Base-by-base conservation (phyloP, 2,113 vertebrate genomes). In the Antennarius striatus region DNA sequence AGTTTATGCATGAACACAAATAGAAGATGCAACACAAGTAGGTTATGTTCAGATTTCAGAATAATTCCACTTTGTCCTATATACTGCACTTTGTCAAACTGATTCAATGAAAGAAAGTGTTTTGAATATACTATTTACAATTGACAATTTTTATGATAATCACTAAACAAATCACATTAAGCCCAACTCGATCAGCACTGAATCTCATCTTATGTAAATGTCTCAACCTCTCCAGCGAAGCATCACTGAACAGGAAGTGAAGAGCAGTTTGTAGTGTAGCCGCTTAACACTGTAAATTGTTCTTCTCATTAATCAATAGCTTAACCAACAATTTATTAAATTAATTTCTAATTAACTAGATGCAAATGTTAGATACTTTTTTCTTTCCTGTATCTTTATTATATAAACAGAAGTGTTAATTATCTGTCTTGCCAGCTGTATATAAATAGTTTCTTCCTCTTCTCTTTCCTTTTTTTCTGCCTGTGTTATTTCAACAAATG, bases 161-260 rank as follows among this genome's bases (percentile, higher is more conserved):
- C 72, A 64, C 71, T 39, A 75, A 77, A 79, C 71, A 80, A 82
- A 83, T 77, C 56, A 63, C 52, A 71, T 28, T 39, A 47, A 32
- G 67, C 46, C 50, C 80, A 85, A 84, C 61, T 62, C 49, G 69
- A 85, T 88, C 81, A 79, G 74, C 16, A 13, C 47, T 30, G 59
- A 22, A 49, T 15, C 77, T 78, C 82, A 68, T 42, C 71, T 49
- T 28, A 51, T 7, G 40, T 78, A 52, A 80, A 63, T 45, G 71
- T 83, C 69, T 82, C 10, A 3, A 1, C 49, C 67, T 67, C 46
- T 49, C 30, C 49, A 42, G 57, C 59, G 22, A 22, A 22, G 22
- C 32, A 3, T 36, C 32, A 4, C 32, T 36, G 32, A 36, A 36
- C 32, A 36, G 32, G 32, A 36, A 36, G 7, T 36, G 32, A 36